Conservation (phyloP, 1,140 invertebrate species). For the Bombus waltoni region DNA sequence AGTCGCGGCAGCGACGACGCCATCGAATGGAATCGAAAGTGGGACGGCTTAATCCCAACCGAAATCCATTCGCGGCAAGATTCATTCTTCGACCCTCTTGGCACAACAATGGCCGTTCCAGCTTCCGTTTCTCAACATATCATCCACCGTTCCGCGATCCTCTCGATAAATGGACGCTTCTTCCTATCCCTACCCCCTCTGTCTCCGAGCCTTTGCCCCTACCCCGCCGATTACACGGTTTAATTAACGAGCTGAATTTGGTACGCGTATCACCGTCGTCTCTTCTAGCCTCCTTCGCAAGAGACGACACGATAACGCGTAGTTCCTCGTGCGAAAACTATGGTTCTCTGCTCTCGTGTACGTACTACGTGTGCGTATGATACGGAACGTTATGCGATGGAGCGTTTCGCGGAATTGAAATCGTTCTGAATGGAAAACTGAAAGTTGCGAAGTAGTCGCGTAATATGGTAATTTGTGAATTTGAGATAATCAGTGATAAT, state of each 20-base stretch:
- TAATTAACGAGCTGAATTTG: conserved; percentile 37
- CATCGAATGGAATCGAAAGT: conserved; percentile 67
- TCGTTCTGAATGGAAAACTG: too few species aligned
- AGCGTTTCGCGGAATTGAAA: too few species aligned
- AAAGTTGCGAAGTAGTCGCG: too few species aligned
- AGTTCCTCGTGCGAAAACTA: background rate
- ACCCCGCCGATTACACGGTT: conserved; percentile 19
- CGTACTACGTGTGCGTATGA: too few species aligned
- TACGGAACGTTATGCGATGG: background rate
- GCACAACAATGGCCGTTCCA: conserved; percentile 60
- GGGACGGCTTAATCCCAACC: conserved; percentile 62
- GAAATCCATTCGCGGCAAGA: conserved; percentile 63
- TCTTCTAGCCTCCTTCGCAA: background rate
- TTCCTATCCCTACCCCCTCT: too few species aligned
- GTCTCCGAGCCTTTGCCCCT: background rate
- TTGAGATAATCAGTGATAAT: too few species aligned
- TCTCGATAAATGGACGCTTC: conserved; percentile 44
- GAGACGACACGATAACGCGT: background rate
- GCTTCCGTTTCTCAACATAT: conserved; percentile 49
- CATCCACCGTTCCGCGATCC: conserved; percentile 46
- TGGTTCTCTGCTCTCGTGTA: background rate
- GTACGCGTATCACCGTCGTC: background rate
- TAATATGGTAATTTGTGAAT: too few species aligned
- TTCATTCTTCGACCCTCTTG: conserved; percentile 65
- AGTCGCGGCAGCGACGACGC: conserved; percentile 37